These are phyloP conservation scores for Drosophila pseudoobscura DNA, from an alignment of 1,140 invertebrate genomes.

Conservation along the genomic window DNA sequence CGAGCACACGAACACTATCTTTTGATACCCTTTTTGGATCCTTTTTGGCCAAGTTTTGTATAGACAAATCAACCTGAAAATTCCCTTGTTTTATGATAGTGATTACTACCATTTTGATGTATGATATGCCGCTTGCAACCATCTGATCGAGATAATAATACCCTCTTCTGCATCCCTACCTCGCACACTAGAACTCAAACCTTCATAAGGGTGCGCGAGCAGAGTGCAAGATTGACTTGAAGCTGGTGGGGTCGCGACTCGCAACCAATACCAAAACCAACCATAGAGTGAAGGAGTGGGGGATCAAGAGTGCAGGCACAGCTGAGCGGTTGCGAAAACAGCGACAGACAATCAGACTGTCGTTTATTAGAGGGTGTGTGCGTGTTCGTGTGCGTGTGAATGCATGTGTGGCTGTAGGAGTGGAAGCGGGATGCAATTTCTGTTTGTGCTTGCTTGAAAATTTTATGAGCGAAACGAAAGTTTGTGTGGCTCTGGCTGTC, in stretches of 20 bases:
- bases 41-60: too few relatives aligned
- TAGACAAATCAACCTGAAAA: too few relatives aligned
- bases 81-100: too few relatives aligned
- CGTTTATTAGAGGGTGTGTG: slow-evolving; percentile 61
- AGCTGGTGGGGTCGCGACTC: not conserved
- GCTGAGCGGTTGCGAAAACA: slow-evolving; percentile 27
- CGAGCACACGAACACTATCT: slow-evolving; percentile 4
- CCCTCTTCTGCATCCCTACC: too few relatives aligned
- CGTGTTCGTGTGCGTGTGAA: slow-evolving; percentile 16
- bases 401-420: slow-evolving; percentile 26
- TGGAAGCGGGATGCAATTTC: slow-evolving; percentile 38
- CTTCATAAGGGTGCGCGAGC: too few relatives aligned
- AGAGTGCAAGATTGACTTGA: slow-evolving; percentile 2
- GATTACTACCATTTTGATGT: too few relatives aligned
- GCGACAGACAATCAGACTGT: slow-evolving; percentile 42
- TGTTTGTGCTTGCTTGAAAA: slow-evolving; percentile 51
- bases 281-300: slow-evolving; percentile 10
- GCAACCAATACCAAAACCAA: too few relatives aligned
- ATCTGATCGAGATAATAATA: too few relatives aligned
- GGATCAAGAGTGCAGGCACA: slow-evolving; percentile 32
- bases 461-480: slow-evolving; percentile 71
- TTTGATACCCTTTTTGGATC: slow-evolving; percentile 22
- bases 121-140: too few relatives aligned
- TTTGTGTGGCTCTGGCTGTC: slow-evolving; percentile 41
- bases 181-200: too few relatives aligned